Conservation (phyloP, 2,888 invertebrate genomes). For the Elgonia sp. region DNA sequence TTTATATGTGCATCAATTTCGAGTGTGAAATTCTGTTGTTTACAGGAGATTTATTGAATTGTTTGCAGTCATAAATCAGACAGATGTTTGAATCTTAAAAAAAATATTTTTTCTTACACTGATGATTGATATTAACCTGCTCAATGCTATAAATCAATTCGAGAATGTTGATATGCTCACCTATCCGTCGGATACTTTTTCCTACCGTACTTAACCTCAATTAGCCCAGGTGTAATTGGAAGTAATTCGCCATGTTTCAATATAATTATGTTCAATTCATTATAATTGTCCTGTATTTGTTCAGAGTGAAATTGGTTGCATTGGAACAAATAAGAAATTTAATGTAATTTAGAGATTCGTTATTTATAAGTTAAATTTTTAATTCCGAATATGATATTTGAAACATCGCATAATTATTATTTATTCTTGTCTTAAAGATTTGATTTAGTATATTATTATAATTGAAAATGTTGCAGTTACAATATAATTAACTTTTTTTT, state of each 20-base stretch:
- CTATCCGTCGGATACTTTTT: conserved; percentile 42
- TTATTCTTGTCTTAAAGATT: no score
- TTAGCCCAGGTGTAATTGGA: conserved; percentile 44
- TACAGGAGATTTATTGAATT: conserved; percentile 16
- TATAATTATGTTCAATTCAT: conserved; percentile 42
- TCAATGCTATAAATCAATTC: conserved; percentile 44
- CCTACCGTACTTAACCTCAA: conserved; percentile 47
- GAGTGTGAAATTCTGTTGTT: conserved; percentile 5
- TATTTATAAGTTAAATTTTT: no score
- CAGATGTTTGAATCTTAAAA: conserved; percentile 31
- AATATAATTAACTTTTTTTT: no score
- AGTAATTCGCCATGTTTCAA: conserved; percentile 40
- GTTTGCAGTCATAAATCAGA: conserved; percentile 44
- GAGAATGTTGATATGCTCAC: conserved; percentile 36
- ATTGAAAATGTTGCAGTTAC: no score
- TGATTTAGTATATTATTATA: no score
- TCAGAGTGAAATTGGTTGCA: conserved; percentile 32
- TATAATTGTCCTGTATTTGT: conserved; percentile 25
- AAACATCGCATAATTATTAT: no score
- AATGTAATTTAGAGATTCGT: conserved; percentile 16
- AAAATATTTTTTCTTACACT: conserved; percentile 30
- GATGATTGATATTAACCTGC: conserved; percentile 38
- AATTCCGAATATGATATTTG: no score
- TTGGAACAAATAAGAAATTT: conserved; percentile 29
- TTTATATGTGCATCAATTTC: background rate